Evolutionary conservation across 2,888 invertebrate species (phyloP), one percentile per base, ranked within the genome.

Genomic region (Hydroisotoma schaefferi): DNA sequence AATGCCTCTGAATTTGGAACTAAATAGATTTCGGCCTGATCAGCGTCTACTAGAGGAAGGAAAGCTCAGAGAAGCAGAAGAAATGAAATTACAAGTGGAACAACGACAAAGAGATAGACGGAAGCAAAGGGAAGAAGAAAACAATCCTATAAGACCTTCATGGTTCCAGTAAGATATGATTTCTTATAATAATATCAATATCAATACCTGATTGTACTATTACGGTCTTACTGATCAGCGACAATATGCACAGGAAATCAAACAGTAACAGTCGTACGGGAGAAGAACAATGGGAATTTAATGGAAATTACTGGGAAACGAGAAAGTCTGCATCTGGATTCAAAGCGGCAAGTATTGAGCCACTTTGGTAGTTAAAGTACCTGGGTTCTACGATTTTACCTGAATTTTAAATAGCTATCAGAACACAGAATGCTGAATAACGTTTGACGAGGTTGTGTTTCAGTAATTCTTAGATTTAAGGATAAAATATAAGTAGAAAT

Each of bases 31-130:
- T 73, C 82, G 90, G 74, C 88, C 89, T 0, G 90, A 90, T 79
- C 87, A 87, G 76, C 80, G 81, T 63, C 82, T 87, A 2, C 75
- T 90, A 28, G 89, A 90, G 74, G 84, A 86, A 70, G 89, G 90
- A 1, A 84, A 87, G 75, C 80, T 90, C 58, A 80, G 82, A 2
- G 81, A 82, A 0, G 89, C 90, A 0, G 90, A 90, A 76, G 78
- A 79, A 23, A 78, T 84, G 73, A 90, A 90, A 77, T 79, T 82
- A 56, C 80, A 84, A 69, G 76, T 90, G 65, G 90, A 90, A 76
- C 85, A 87, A 73, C 78, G 82, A 61, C 90, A 90, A 78, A 76
- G 90, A 8, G 89, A 89, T 65, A 75, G 87, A 4, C 79, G 85
- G 61, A 84, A 83, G 75, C 75, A 78, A 26, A 75, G 81, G 43